Evolutionary conservation across 1,140 invertebrate genomes (phyloP).

Genomic region (Proales similis): DNA sequence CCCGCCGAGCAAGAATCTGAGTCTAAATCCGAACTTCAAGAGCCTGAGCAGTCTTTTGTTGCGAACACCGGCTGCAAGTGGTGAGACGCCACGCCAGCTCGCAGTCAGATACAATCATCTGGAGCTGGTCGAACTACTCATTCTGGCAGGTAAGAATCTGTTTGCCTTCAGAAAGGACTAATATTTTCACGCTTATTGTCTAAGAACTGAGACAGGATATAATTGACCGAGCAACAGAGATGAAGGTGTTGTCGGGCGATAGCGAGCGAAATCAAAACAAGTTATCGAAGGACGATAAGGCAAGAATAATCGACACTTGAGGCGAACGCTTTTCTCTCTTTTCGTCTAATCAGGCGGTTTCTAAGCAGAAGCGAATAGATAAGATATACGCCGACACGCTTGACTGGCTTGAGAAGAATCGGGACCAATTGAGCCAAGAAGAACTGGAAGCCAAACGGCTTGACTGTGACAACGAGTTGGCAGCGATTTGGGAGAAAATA

Average conservation of each 20-base stretch:
- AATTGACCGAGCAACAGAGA: constrained; percentile 2
- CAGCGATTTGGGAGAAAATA: too few species aligned
- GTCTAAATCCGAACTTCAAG: constrained; percentile 15
- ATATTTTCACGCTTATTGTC: constrained; percentile 9
- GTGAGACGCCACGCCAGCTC: constrained; percentile 5
- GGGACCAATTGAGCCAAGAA: constrained; percentile 5
- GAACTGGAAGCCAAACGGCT: constrained; percentile 6
- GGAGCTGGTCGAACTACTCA: constrained; percentile 17
- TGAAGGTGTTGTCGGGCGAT: constrained; percentile 18
- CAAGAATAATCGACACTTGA: too few species aligned
- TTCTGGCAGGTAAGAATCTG: constrained; percentile 1
- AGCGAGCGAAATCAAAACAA: constrained; percentile 32
- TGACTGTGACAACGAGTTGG: too few species aligned
- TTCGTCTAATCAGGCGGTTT: background rate
- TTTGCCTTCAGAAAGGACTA: background rate
- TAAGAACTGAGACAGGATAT: constrained; percentile 23
- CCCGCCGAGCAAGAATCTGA: background rate
- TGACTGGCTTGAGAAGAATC: constrained; percentile 30
- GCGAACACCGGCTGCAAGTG: constrained; percentile 19
- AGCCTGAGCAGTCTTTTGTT: constrained; percentile 16
- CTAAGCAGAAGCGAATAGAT: constrained; percentile 8
- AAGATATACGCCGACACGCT: constrained; percentile 19
- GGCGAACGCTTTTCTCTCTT: background rate
- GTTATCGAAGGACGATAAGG: constrained; percentile 35
- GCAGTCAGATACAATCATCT: constrained; percentile 9